phyloP scores from a whole-genome alignment of 2,797 vertebrate genomes.

The Neosilurus hyrtlii region DNA sequence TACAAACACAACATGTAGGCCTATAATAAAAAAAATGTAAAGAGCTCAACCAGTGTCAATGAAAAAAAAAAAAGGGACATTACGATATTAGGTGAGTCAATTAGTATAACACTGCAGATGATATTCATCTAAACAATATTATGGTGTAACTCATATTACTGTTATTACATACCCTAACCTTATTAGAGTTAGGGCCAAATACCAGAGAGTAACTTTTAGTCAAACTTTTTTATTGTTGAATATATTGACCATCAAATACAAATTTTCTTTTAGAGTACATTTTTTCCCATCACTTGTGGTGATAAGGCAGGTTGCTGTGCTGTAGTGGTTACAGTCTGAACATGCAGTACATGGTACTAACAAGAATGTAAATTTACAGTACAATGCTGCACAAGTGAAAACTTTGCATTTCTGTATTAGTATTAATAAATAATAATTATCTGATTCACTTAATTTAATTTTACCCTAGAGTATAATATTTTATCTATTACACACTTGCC shows the following conservation, averaged over 20 bases:
- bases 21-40: neutral
- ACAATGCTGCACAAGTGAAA: neutral
- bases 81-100: neutral
- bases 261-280: neutral
- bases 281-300: neutral
- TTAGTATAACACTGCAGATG: neutral
- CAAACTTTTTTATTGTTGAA: neutral
- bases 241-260: too few relatives aligned
- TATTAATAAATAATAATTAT: neutral
- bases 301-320: neutral
- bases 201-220: neutral
- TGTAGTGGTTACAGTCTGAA: neutral
- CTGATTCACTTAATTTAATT: neutral
- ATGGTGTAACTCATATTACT: neutral
- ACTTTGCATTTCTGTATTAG: neutral
- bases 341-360: slow-evolving; percentile 10
- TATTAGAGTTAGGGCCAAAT: neutral
- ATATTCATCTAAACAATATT: neutral
- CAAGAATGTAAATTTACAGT: neutral
- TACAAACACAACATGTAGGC: too few relatives aligned
- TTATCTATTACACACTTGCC: neutral
- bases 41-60: neutral
- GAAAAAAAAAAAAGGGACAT: neutral
- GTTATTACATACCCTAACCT: too few relatives aligned
- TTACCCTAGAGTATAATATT: neutral